Evolutionary conservation across 2,888 invertebrate genomes (phyloP).

Genomic region (Dynastes tityus): DNA sequence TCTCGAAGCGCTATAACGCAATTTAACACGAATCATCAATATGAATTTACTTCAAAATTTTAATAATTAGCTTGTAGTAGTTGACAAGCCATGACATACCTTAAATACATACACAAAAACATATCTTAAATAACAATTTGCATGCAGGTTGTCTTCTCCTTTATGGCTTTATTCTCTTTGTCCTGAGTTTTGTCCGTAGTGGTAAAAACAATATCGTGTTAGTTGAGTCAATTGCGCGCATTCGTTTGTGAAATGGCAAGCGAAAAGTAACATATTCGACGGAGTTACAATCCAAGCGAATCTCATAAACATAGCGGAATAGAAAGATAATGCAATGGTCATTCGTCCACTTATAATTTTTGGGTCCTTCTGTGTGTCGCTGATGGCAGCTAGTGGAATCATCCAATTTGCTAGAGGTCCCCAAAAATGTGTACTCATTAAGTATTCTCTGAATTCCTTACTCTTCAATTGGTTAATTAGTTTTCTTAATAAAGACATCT

Average conservation of each 20-base stretch:
- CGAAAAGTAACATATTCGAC: constrained; percentile 93
- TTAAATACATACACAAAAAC: no score
- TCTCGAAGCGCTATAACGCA: no score
- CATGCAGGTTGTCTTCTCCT: no score
- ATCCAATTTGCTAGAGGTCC: constrained; percentile 99
- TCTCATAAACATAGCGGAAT: constrained; percentile 97
- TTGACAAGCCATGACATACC: no score
- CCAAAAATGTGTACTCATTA: constrained; percentile 98
- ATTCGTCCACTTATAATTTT: constrained; percentile 97
- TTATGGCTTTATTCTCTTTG: not conserved
- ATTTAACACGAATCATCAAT: no score
- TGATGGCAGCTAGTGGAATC: constrained; percentile 95
- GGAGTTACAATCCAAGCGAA: constrained; percentile 98
- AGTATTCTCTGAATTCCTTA: constrained; percentile 88
- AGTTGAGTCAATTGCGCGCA: constrained; percentile 93
- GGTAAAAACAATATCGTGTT: constrained; percentile 80
- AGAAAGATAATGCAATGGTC: constrained; percentile 92
- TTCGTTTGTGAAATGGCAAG: constrained; percentile 96
- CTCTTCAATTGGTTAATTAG: constrained; percentile 79
- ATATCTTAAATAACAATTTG: no score
- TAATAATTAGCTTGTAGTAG: no score
- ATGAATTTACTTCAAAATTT: no score
- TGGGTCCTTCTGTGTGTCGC: constrained; percentile 92
- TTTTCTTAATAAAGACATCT: constrained; percentile 63
- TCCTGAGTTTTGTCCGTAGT: constrained; percentile 70